A percentile compares a stretch with the other conserved stretches of the same genome.
phyloP scores from a whole-genome alignment of 2,797 vertebrate genomes.

The Notoglanidium macrostoma region DNA sequence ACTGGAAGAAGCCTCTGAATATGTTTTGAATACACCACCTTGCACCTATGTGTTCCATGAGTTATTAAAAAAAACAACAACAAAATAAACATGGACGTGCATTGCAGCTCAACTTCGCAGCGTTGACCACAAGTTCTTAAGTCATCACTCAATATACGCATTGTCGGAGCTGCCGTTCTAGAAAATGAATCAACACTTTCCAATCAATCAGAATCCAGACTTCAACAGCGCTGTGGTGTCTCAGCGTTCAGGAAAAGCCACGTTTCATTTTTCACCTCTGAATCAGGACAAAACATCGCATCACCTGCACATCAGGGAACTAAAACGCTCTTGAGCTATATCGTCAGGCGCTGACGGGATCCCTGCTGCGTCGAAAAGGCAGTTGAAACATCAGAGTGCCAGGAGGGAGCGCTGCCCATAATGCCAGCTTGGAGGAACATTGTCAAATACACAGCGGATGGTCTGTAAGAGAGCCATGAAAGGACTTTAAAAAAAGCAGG shows the following conservation, averaged over 20 bases:
- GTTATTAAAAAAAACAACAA: neutral
- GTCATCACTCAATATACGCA: no score
- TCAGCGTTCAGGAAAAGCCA: conserved; percentile 3
- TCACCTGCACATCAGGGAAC: conserved; percentile 53
- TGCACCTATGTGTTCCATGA: neutral
- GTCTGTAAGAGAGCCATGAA: conserved; percentile 38
- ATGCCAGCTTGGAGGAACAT: conserved; percentile 39
- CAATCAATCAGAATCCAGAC: neutral
- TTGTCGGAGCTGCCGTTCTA: neutral
- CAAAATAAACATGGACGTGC: neutral
- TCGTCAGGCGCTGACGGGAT: conserved; percentile 52
- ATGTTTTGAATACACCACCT: neutral
- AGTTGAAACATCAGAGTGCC: conserved; percentile 48
- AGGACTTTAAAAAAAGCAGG: neutral
- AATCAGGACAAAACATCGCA: conserved; percentile 44
- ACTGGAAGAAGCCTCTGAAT: neutral
- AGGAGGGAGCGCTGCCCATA: conserved; percentile 38
- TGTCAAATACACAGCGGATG: conserved; percentile 39
- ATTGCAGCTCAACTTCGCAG: no score
- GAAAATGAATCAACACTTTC: neutral
- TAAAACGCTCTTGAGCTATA: conserved; percentile 51
- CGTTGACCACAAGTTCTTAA: no score
- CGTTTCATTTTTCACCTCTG: conserved; percentile 42
- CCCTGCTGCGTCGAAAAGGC: conserved; percentile 52
- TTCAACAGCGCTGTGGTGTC: neutral